Conservation (phyloP, 2,888 invertebrate species). For the Caenorhabditis wallacei region DNA sequence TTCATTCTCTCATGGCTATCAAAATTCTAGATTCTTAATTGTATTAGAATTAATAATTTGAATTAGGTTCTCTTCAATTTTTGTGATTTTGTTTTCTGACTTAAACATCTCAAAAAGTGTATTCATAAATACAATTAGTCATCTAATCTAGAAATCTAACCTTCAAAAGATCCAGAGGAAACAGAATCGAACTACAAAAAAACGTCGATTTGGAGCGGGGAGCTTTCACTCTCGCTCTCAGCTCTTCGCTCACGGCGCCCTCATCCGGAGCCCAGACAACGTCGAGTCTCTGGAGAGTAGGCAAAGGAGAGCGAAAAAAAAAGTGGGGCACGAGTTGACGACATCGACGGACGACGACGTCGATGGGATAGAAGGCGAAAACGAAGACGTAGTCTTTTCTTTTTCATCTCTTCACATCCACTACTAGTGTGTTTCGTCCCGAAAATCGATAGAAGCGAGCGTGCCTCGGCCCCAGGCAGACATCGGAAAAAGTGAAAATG, state of each 20-base stretch:
- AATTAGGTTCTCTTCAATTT: too few relatives aligned
- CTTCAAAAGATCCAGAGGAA: background rate
- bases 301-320: background rate
- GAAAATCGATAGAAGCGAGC: conserved; percentile 47
- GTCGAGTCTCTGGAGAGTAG: background rate
- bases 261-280: background rate
- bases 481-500: conserved; percentile 26
- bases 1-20: too few relatives aligned
- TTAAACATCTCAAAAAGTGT: too few relatives aligned
- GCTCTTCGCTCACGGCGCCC: background rate
- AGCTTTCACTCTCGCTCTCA: background rate
- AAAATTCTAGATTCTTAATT: too few relatives aligned
- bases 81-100: too few relatives aligned
- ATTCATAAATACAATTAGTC: too few relatives aligned
- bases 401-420: conserved; percentile 5
- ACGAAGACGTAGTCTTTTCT: conserved; percentile 22
- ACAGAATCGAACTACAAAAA: background rate
- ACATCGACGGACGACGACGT: conserved; percentile 3
- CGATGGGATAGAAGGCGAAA: background rate
- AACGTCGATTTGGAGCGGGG: background rate
- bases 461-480: conserved; percentile 9
- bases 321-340: conserved; percentile 26
- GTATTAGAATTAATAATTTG: too few relatives aligned
- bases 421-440: conserved; percentile 15
- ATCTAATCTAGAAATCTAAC: too few relatives aligned